phyloP scores from a whole-genome alignment of 2,113 vertebrate species.

The Calonectris borealis region DNA sequence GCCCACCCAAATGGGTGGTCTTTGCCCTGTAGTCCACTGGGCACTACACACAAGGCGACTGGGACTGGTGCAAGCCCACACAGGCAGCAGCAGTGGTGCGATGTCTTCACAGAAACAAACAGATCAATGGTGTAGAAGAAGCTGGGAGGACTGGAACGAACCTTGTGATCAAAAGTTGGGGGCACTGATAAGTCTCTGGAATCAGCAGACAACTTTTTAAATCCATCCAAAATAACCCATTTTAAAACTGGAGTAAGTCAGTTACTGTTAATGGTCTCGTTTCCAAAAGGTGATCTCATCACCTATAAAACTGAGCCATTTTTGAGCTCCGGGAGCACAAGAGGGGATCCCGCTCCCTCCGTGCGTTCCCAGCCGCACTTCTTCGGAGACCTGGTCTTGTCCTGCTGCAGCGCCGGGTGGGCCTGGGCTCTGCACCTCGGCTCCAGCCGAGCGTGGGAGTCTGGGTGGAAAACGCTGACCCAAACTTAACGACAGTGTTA shows the following conservation, averaged over 20 bases:
- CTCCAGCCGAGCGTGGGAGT: background rate
- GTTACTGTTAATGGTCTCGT: background rate
- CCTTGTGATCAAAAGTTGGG: background rate
- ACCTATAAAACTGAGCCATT: background rate
- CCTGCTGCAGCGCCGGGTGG: no score
- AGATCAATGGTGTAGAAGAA: background rate
- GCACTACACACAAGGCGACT: background rate
- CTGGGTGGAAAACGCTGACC: background rate
- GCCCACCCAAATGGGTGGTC: background rate
- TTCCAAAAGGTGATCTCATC: background rate
- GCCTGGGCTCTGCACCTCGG: background rate
- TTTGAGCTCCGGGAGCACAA: background rate
- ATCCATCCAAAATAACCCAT: background rate
- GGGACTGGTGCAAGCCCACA: background rate
- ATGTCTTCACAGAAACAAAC: background rate
- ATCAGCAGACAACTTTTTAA: background rate
- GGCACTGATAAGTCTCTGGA: background rate
- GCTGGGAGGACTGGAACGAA: background rate
- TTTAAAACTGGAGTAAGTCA: background rate
- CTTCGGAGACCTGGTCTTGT: accelerated
- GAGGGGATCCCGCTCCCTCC: background rate
- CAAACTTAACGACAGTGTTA: background rate
- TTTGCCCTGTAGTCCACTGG: background rate
- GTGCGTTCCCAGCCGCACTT: background rate
- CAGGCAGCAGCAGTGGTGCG: accelerated